Evolutionary conservation across 1,140 invertebrate species (phyloP).

Genomic region (Eciton burchellii): DNA sequence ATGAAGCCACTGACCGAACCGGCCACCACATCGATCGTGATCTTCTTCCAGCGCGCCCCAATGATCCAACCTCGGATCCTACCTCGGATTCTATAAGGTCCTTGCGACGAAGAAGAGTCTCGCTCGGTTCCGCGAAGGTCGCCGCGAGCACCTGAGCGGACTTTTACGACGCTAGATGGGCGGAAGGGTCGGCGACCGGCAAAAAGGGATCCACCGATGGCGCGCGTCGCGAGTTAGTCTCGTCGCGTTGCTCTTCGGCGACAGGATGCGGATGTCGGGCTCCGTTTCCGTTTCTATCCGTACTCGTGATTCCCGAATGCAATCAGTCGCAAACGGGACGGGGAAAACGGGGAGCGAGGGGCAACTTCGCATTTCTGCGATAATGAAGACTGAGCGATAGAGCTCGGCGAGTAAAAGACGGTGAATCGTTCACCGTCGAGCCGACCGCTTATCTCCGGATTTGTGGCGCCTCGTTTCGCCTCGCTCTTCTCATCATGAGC

Average conservation of each 20-base stretch:
- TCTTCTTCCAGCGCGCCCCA: conserved; percentile 54
- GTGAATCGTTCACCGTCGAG: background rate
- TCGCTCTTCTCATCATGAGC: background rate
- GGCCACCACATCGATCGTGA: conserved; percentile 32
- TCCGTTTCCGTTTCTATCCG: background rate
- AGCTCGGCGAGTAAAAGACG: background rate
- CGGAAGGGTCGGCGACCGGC: background rate
- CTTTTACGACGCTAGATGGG: conserved; percentile 67
- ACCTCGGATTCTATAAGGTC: conserved; percentile 77
- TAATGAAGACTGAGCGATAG: background rate
- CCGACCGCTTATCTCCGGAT: background rate
- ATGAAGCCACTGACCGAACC: conserved; percentile 69
- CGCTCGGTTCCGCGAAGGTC: conserved; percentile 75
- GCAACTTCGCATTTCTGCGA: conserved; percentile 8
- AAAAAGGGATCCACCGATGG: conserved; percentile 58
- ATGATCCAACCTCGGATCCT: no score
- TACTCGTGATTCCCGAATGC: background rate
- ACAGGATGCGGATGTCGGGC: background rate
- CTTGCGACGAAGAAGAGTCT: conserved; percentile 64
- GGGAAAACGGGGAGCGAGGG: background rate
- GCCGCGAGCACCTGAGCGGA: conserved; percentile 78
- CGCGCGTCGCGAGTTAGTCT: conserved; percentile 58
- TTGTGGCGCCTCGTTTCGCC: background rate
- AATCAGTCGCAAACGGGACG: background rate
- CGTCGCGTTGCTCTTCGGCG: background rate